phyloP scores from a whole-genome alignment of 2,888 invertebrate genomes.

The Caenorhabditis doughertyi region DNA sequence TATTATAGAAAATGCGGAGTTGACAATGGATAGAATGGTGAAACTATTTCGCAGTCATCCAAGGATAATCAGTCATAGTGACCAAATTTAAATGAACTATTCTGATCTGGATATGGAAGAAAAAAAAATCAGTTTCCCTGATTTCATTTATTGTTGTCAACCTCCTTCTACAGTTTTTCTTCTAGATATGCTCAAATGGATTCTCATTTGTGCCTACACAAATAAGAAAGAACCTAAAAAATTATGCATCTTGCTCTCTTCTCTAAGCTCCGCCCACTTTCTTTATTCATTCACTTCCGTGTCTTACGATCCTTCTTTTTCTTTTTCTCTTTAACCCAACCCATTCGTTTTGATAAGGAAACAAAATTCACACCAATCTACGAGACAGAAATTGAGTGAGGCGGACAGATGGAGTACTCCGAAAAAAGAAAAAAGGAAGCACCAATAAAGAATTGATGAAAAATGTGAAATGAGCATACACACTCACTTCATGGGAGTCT shows the following conservation, averaged over 20 bases:
- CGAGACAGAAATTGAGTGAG: conserved; percentile 19
- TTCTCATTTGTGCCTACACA: too few relatives aligned
- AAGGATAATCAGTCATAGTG: too few relatives aligned
- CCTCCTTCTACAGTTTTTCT: too few relatives aligned
- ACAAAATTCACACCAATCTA: not conserved
- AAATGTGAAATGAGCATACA: conserved; percentile 38
- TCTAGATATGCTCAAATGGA: too few relatives aligned
- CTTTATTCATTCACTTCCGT: conserved; percentile 1
- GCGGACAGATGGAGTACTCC: not conserved
- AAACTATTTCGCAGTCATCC: too few relatives aligned
- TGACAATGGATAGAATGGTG: too few relatives aligned
- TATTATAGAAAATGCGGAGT: too few relatives aligned
- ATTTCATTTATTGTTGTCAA: too few relatives aligned
- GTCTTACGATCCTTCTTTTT: not conserved
- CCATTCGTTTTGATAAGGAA: conserved; percentile 5
- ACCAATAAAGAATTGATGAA: conserved; percentile 46
- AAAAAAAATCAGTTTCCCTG: too few relatives aligned
- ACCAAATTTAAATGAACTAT: too few relatives aligned
- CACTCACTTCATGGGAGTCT: not conserved
- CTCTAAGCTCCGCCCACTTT: conserved; percentile 4
- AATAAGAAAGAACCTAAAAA: too few relatives aligned
- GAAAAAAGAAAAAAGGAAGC: not conserved
- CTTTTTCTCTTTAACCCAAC: not conserved
- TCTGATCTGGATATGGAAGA: too few relatives aligned
- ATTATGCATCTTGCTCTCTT: not conserved